Conservation (phyloP, 2,888 invertebrate genomes). For the Tipula confusa region DNA sequence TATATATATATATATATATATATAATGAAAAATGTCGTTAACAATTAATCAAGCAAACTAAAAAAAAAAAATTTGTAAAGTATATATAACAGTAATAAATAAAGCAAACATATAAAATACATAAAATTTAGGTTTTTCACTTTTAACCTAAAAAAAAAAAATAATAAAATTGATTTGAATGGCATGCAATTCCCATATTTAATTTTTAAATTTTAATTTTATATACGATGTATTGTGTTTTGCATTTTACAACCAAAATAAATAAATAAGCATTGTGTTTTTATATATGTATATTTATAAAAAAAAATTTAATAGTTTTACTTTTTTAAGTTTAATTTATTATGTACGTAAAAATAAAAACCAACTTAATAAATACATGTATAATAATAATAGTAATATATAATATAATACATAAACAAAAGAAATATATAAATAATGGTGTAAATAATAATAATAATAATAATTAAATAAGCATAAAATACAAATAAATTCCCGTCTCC, state of each 20-base stretch:
- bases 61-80: neutral
- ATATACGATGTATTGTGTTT: neutral
- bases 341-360: slow-evolving; percentile 28
- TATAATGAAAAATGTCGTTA: neutral
- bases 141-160: neutral
- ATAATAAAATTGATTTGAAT: neutral
- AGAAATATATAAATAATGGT: slow-evolving; percentile 20
- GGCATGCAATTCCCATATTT: slow-evolving; percentile 12
- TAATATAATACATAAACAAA: slow-evolving; percentile 25
- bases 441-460: slow-evolving; percentile 12
- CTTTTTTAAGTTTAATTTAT: neutral
- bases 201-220: neutral
- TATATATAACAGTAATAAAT: slow-evolving; percentile 14
- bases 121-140: neutral
- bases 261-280: slow-evolving; percentile 1
- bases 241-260: slow-evolving; percentile 21
- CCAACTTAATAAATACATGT: slow-evolving; percentile 26
- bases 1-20: neutral
- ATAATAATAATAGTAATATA: slow-evolving; percentile 28
- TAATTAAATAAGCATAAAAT: slow-evolving; percentile 12
- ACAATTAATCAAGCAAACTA: slow-evolving; percentile 12
- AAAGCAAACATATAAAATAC: slow-evolving; percentile 14
- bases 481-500: slow-evolving; percentile 26
- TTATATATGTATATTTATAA: slow-evolving; percentile 21
- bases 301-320: neutral